Evolutionary conservation across 2,888 invertebrate genomes (phyloP), one percentile per base, ranked within the genome.

Genomic region (Nomada hirtipes): DNA sequence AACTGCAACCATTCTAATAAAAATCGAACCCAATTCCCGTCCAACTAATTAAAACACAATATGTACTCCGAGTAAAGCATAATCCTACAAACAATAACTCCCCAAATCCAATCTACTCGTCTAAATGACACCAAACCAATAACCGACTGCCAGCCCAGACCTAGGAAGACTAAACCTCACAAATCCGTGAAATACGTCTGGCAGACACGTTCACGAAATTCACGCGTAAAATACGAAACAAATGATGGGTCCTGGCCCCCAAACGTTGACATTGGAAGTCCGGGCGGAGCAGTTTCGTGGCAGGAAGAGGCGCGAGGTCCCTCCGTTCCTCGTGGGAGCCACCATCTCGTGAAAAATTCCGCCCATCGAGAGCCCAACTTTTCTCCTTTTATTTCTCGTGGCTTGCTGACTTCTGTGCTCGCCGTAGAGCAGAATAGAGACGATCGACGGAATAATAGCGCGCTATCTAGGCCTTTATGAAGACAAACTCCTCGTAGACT

Each of bases 261-360:
- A n/a, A 42, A 23, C 18, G 42, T 20, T 2, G 36, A 36, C 36
- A 36, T 11, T 4, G 2, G 47, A 15, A 52, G 59, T 42, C 52
- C 47, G 73, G 79, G 75, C 74, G 69, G 57, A 76, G 86, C 70
- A 42, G 55, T 15, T 29, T 47, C 11, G 20, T 59, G 15, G 55
- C 20, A 59, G 42, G 23, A 44, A 47, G 60, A 71, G 64, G n/a
- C n/a, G 57, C 42, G 47, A 76, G 68, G 23, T 47, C 57, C 68
- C 53, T 75, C 36, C 13, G 68, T 72, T 61, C 44, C 80, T 81
- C 79, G 7, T 69, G 74, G 59, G 67, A 76, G 59, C 20, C 29
- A 74, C 29, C 64, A 26, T 78, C 65, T 61, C 77, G 57, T 84
- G 18, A 42, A 74, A 73, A 83, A 86, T 88, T 88, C 76, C 68